A percentile compares a stretch with the other conserved stretches of the same genome.
Conservation (phyloP, 2,888 invertebrate species). For the Dasysyrphus tricinctus region DNA sequence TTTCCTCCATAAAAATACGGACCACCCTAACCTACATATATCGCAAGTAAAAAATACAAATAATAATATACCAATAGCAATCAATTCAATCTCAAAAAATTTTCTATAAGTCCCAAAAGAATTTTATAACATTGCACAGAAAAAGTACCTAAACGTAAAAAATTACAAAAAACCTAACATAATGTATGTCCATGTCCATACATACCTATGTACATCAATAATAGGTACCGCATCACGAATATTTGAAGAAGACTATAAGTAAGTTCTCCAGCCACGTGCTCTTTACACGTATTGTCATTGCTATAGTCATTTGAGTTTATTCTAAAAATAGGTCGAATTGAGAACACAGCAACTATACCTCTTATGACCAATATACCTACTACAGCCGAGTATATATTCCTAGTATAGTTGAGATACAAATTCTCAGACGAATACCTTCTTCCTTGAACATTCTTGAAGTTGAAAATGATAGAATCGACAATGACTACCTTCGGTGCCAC, state of each 20-base stretch:
- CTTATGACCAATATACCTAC: slow-evolving; percentile 41
- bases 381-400: slow-evolving; percentile 32
- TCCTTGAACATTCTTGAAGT: slow-evolving; percentile 50
- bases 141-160: background rate
- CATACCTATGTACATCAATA: background rate
- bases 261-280: slow-evolving; percentile 3
- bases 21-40: too few relatives aligned
- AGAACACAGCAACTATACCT: slow-evolving; percentile 54
- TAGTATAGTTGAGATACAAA: background rate
- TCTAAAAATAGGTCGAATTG: slow-evolving; percentile 61
- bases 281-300: slow-evolving; percentile 37
- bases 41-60: too few relatives aligned
- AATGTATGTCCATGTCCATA: too few relatives aligned
- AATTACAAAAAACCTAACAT: background rate
- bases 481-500: slow-evolving; percentile 2
- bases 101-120: too few relatives aligned
- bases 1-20: too few relatives aligned
- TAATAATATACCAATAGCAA: too few relatives aligned
- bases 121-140: too few relatives aligned
- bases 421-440: slow-evolving; percentile 33
- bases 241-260: background rate
- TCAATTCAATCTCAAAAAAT: too few relatives aligned
- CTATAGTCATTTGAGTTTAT: slow-evolving; percentile 48
- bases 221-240: background rate
- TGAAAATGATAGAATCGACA: slow-evolving; percentile 33